These are phyloP conservation scores for Steromphala cineraria DNA, from an alignment of 2,888 invertebrate species.

Conservation along the genomic window DNA sequence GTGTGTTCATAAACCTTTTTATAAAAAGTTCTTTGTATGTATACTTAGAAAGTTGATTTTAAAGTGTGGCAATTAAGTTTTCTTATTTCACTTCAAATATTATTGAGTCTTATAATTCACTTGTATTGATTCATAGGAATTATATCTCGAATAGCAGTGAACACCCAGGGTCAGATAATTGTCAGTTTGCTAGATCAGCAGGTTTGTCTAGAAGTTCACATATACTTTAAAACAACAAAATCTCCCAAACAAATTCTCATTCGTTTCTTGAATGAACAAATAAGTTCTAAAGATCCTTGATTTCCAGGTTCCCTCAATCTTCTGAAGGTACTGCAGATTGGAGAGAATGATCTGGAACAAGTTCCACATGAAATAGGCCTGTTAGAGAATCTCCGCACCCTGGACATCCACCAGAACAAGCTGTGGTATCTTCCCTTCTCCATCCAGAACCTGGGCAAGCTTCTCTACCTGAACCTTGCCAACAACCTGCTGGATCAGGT, in stretches of 20 bases:
- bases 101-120: neutral
- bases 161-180: no score
- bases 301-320: conserved; percentile 39
- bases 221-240: no score
- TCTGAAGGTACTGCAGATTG: conserved; percentile 58
- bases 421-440: conserved; percentile 71
- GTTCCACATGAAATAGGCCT: conserved; percentile 68
- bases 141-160: no score
- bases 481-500: conserved; percentile 70
- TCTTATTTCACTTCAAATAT: neutral
- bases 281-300: neutral
- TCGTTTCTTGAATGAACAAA: no score
- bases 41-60: neutral
- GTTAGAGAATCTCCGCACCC: conserved; percentile 56
- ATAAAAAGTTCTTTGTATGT: neutral
- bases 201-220: no score
- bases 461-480: conserved; percentile 63
- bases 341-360: conserved; percentile 66
- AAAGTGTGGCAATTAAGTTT: neutral
- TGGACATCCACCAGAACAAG: conserved; percentile 69
- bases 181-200: no score
- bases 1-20: neutral
- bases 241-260: no score
- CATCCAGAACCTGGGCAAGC: conserved; percentile 56
- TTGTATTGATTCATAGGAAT: no score